Evolutionary conservation across 1,140 invertebrate species (phyloP).

Genomic region (Laupala kohalensis): DNA sequence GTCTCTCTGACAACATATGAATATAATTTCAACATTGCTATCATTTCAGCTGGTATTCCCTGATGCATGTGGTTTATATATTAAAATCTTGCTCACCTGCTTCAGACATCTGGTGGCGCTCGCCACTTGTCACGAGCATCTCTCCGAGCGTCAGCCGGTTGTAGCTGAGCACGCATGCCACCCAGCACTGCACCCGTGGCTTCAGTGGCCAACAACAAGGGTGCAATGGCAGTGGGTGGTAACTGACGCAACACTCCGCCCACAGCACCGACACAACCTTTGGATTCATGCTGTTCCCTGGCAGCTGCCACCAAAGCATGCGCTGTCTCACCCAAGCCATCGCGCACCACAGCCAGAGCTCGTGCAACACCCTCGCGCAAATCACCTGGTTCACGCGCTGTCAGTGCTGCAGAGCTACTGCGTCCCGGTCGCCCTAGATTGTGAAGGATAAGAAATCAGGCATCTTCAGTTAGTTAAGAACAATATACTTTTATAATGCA

Average conservation of each 20-base stretch:
- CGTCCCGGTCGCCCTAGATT: no score
- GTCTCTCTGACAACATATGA: no score
- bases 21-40: no score
- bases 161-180: constrained; percentile 82
- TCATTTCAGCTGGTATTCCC: no score
- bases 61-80: no score
- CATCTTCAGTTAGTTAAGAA: no score
- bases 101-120: no score
- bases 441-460: no score
- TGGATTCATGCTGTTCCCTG: constrained; percentile 74
- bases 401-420: no score
- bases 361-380: constrained; percentile 82
- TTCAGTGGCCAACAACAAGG: constrained; percentile 77
- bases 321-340: constrained; percentile 84
- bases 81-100: no score
- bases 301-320: constrained; percentile 66
- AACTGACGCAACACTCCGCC: constrained; percentile 85
- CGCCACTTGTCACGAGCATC: constrained; percentile 88
- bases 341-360: constrained; percentile 62
- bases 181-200: constrained; percentile 83
- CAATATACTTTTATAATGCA: no score
- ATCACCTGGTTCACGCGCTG: constrained; percentile 74
- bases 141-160: constrained; percentile 68
- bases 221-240: constrained; percentile 73
- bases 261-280: constrained; percentile 75